Evolutionary conservation across 2,797 vertebrate genomes (phyloP).

Genomic region (Pangasius krempfi): DNA sequence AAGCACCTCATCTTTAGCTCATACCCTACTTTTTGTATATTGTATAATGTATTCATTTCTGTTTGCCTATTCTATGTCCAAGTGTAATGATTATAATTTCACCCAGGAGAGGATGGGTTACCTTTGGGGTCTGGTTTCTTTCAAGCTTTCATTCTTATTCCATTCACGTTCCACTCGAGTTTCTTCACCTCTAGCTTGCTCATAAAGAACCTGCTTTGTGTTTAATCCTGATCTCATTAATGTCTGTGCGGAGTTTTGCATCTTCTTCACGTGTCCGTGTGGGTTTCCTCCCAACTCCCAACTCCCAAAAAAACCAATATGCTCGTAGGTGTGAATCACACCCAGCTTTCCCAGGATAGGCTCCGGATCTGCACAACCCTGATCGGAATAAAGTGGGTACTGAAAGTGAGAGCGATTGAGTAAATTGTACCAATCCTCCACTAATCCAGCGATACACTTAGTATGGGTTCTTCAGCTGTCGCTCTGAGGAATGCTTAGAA

Average conservation of each 20-base stretch:
- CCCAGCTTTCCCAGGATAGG: too few species aligned
- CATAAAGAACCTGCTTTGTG: background rate
- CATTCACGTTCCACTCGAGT: background rate
- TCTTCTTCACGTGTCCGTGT: background rate
- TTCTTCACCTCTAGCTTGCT: background rate
- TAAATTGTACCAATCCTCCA: background rate
- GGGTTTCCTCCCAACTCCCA: background rate
- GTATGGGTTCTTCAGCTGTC: background rate
- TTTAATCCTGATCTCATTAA: background rate
- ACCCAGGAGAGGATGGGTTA: background rate
- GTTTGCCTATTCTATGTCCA: background rate
- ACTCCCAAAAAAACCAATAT: too few species aligned
- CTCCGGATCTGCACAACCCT: background rate
- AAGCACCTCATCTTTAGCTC: background rate
- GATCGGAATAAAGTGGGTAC: background rate
- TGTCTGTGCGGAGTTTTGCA: background rate
- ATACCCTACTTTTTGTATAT: background rate
- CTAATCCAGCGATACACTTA: background rate
- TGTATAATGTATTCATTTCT: background rate
- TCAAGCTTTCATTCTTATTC: background rate
- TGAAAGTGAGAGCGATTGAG: background rate
- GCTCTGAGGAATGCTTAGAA: background rate
- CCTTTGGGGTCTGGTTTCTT: background rate
- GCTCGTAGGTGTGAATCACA: background rate
- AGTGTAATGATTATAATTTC: background rate